These are phyloP conservation scores for Sylvicapra grimmia DNA, from an alignment of 2,113 vertebrate genomes.

Conservation along the genomic window DNA sequence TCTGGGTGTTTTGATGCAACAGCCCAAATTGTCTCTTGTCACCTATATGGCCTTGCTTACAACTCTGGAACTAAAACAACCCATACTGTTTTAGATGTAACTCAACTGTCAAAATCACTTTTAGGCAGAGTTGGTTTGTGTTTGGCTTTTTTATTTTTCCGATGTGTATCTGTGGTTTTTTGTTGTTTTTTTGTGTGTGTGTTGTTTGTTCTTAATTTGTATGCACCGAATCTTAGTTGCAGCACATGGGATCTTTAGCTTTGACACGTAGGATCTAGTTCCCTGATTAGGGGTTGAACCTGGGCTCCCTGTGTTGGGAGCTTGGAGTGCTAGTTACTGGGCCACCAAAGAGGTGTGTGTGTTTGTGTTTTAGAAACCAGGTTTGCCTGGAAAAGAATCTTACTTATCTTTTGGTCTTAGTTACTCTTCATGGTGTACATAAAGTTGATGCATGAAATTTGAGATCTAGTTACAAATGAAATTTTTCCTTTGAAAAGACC, in stretches of 20 bases:
- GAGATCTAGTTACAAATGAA: background rate
- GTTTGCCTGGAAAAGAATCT: slow-evolving; percentile 21
- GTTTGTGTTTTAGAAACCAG: background rate
- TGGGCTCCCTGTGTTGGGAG: background rate
- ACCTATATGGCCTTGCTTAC: background rate
- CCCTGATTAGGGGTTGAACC: background rate
- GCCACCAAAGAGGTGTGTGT: background rate
- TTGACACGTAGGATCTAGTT: background rate
- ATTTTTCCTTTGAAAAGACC: background rate
- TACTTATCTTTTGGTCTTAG: background rate
- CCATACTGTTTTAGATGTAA: background rate
- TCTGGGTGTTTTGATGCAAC: background rate
- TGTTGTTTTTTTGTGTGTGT: background rate
- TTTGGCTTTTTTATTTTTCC: background rate
- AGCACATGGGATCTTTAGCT: background rate
- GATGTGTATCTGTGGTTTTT: background rate
- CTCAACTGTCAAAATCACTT: background rate
- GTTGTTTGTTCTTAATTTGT: background rate
- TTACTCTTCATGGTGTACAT: background rate
- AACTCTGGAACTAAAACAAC: background rate
- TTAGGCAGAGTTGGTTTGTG: background rate
- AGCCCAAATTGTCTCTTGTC: background rate
- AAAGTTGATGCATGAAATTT: background rate
- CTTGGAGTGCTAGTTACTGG: background rate
- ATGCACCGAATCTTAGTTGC: background rate